Evolutionary conservation across 2,888 invertebrate species (phyloP).

Genomic region (Perdita meconis): DNA sequence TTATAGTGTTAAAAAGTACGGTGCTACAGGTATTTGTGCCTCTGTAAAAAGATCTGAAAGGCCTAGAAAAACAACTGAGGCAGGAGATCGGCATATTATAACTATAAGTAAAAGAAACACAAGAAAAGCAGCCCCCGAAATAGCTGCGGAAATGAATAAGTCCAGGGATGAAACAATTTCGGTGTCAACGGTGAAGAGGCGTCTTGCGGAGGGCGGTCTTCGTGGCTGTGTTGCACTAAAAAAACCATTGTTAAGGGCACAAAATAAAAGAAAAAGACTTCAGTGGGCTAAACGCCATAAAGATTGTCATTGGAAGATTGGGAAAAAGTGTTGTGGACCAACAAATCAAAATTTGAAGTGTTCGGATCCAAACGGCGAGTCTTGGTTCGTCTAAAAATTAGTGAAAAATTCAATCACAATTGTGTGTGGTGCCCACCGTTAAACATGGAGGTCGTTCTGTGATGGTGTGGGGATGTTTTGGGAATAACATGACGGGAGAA

Average conservation of each 20-base stretch:
- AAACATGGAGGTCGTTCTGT: constrained; percentile 57
- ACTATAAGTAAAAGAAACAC: constrained; percentile 12
- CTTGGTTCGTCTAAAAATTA: constrained; percentile 4
- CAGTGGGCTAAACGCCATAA: constrained; percentile 60
- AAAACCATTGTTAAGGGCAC: constrained; percentile 9
- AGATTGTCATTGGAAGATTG: constrained; percentile 55
- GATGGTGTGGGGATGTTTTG: constrained; percentile 61
- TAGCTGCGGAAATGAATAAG: background rate
- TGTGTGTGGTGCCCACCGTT: constrained; percentile 44
- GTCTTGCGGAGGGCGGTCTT: constrained; percentile 3
- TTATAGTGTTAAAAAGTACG: background rate
- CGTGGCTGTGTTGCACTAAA: constrained; percentile 7
- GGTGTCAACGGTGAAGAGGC: constrained; percentile 5
- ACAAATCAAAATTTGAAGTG: constrained; percentile 56
- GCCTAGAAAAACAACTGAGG: background rate
- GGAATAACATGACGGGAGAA: constrained; percentile 43
- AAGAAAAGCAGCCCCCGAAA: constrained; percentile 8
- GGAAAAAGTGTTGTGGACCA: constrained; percentile 56
- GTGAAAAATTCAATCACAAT: constrained; percentile 8
- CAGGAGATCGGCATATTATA: constrained; percentile 8
- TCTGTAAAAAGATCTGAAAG: constrained; percentile 7
- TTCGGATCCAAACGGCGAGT: constrained; percentile 26
- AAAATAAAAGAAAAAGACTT: constrained; percentile 41
- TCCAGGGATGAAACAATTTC: background rate
- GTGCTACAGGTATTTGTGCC: background rate